phyloP scores from a whole-genome alignment of 2,888 invertebrate genomes.

The Pharmacophagus antenor region DNA sequence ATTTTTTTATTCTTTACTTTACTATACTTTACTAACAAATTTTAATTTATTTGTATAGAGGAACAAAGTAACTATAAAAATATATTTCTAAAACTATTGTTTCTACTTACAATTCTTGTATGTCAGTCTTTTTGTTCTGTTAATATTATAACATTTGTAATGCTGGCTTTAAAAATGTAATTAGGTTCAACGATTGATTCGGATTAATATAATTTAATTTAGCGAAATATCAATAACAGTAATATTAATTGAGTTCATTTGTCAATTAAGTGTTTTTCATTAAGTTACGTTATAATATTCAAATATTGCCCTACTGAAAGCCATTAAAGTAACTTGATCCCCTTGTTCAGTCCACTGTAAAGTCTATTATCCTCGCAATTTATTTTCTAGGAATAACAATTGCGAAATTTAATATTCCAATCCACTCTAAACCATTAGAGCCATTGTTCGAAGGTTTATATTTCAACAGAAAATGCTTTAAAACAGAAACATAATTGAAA shows the following conservation, averaged over 20 bases:
- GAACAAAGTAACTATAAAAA: too few relatives aligned
- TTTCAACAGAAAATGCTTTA: slow-evolving; percentile 23
- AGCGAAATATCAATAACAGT: neutral
- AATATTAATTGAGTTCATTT: neutral
- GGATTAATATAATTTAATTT: neutral
- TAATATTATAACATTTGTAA: neutral
- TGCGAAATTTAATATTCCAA: slow-evolving; percentile 29
- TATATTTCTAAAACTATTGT: too few relatives aligned
- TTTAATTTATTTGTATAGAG: too few relatives aligned
- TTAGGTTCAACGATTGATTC: neutral
- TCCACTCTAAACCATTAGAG: slow-evolving; percentile 27
- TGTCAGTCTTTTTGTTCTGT: too few relatives aligned
- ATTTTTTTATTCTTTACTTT: too few relatives aligned
- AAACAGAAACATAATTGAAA: slow-evolving; percentile 16
- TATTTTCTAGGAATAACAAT: slow-evolving; percentile 30
- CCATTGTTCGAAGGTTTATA: slow-evolving; percentile 23
- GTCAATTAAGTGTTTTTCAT: neutral
- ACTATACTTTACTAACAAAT: too few relatives aligned
- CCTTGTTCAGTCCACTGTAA: slow-evolving; percentile 23
- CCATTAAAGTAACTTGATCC: slow-evolving; percentile 28
- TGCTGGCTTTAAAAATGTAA: neutral
- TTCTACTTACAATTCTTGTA: too few relatives aligned
- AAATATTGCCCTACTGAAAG: slow-evolving; percentile 17
- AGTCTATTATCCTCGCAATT: slow-evolving; percentile 30
- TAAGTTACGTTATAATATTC: slow-evolving; percentile 6